Conservation (phyloP, 1,140 invertebrate species). For the Tetragonula clypearis region DNA sequence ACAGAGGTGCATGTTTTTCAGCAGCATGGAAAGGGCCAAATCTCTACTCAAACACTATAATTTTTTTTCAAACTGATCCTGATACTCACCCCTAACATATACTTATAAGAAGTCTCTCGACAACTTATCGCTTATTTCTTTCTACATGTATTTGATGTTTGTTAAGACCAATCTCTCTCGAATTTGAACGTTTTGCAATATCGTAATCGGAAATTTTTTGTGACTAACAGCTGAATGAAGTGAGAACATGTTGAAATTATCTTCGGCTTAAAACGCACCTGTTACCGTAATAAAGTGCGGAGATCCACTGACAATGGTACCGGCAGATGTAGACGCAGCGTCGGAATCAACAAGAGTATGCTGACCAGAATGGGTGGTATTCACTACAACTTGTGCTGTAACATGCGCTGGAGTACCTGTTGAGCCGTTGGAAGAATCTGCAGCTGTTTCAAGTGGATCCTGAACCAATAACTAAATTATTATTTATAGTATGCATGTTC, state of each 20-base stretch:
- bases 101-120: conserved; percentile 42
- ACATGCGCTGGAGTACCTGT: conserved; percentile 80
- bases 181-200: not conserved
- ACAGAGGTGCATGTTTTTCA: conserved; percentile 76
- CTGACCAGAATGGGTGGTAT: conserved; percentile 79
- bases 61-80: conserved; percentile 65
- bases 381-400: conserved; percentile 82
- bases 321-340: conserved; percentile 77
- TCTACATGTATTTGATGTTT: not conserved
- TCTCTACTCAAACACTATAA: conserved; percentile 72
- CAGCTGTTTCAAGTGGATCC: conserved; percentile 78
- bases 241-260: conserved; percentile 4
- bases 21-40: conserved; percentile 71
- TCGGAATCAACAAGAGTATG: conserved; percentile 79
- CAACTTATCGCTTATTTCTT: conserved; percentile 16
- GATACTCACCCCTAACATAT: conserved; percentile 58
- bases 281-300: conserved; percentile 83
- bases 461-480: conserved; percentile 78
- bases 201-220: conserved; percentile 1
- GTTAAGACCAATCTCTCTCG: conserved; percentile 4
- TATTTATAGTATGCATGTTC: conserved; percentile 68
- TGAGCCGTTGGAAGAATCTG: conserved; percentile 81
- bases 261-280: conserved; percentile 69
- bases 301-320: conserved; percentile 79
- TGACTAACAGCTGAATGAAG: conserved; percentile 11